Evolutionary conservation across 53 echinoderm and acorn worm genomes (phyloP).

Genomic region (Echinarachnius parma): DNA sequence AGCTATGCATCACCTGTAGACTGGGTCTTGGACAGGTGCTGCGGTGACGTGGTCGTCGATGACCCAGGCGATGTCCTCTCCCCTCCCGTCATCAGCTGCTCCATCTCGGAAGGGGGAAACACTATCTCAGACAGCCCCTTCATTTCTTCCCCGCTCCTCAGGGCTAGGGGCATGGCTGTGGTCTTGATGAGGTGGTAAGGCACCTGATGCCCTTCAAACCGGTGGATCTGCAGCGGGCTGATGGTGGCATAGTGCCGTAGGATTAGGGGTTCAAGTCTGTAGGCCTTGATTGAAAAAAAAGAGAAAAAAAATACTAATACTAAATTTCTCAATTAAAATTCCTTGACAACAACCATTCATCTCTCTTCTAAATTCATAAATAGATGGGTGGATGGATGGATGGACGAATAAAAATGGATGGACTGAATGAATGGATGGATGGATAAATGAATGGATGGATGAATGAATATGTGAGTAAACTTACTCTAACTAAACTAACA

Average conservation of each 20-base stretch:
- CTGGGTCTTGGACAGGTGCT: constrained; percentile 22
- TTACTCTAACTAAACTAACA: too few species aligned
- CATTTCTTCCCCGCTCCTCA: constrained; percentile 73
- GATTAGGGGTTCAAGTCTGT: constrained; percentile 88
- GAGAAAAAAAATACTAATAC: not conserved
- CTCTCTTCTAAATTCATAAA: too few species aligned
- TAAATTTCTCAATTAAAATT: too few species aligned
- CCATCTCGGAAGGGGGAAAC: constrained; percentile 6
- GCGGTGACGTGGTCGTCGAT: constrained; percentile 25
- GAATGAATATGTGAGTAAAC: too few species aligned
- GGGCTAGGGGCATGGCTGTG: constrained; percentile 57
- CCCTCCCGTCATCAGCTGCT: not conserved
- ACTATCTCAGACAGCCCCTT: constrained; percentile 1
- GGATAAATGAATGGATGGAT: too few species aligned
- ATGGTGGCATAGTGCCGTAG: constrained; percentile 84
- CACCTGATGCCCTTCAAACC: constrained; percentile 60
- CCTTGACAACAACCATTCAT: too few species aligned
- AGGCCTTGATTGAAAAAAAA: constrained; percentile 53
- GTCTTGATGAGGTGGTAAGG: constrained; percentile 70
- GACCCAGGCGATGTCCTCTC: constrained; percentile 21
- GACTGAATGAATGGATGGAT: too few species aligned
- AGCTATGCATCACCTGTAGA: constrained; percentile 31
- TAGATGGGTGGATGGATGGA: too few species aligned
- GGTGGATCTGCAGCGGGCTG: constrained; percentile 78
- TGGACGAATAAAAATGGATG: too few species aligned